Percentiles rank a stretch among this genome's conserved stretches.
These are phyloP conservation scores for Takifugu flavidus DNA, from an alignment of 2,113 vertebrate species.

Conservation along the genomic window DNA sequence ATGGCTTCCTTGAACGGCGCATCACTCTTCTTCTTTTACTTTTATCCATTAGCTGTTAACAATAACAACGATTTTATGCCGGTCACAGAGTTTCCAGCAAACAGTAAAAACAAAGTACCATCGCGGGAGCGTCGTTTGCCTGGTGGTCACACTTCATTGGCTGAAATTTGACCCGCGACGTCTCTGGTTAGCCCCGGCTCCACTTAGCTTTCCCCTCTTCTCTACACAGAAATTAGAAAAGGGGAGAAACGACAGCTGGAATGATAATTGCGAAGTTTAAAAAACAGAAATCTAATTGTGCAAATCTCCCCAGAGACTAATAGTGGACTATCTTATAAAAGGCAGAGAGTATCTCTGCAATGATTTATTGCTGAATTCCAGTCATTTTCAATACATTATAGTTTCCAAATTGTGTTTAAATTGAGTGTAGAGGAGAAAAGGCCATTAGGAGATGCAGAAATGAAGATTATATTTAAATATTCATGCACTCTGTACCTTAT, in stretches of 20 bases:
- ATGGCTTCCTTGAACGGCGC: constrained; percentile 58
- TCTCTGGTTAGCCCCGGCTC: constrained; percentile 81
- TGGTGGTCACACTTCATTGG: constrained; percentile 80
- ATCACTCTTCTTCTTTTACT: constrained; percentile 65
- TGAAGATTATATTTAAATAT: constrained; percentile 99
- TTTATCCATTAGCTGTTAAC: constrained; percentile 71
- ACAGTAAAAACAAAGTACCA: constrained; percentile 44
- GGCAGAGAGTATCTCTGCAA: constrained; percentile 90
- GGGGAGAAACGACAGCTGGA: constrained; percentile 86
- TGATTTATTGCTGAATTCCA: constrained; percentile 99
- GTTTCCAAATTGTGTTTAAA: constrained; percentile 99
- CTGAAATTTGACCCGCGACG: constrained; percentile 85
- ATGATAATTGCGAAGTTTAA: constrained; percentile 98
- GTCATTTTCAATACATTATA: constrained; percentile 99
- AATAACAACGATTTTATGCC: constrained; percentile 55
- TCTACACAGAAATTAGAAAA: constrained; percentile 79
- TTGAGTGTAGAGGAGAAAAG: constrained; percentile 99
- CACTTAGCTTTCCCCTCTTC: constrained; percentile 78
- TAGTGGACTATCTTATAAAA: constrained; percentile 98
- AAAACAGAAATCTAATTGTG: constrained; percentile 99
- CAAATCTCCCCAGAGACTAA: constrained; percentile 84
- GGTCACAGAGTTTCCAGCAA: constrained; percentile 52
- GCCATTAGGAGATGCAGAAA: constrained; percentile 99
- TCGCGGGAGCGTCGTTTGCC: constrained; percentile 39
- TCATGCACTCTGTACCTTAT: constrained; percentile 99